Conservation (phyloP, 2,113 vertebrate genomes). For the Lontra canadensis region DNA sequence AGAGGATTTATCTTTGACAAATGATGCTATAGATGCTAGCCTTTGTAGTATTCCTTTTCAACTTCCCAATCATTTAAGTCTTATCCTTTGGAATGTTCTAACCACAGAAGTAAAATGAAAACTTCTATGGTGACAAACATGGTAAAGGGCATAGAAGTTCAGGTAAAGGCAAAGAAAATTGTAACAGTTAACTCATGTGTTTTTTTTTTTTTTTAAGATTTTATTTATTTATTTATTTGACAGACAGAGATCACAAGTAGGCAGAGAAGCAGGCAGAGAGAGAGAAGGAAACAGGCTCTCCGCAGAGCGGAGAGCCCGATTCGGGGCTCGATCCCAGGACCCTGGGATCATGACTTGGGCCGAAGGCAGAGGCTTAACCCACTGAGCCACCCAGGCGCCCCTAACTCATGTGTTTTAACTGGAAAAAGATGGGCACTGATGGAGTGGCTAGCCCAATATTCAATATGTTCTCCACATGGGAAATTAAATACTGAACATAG, state of each 20-base stretch:
- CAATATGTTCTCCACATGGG: fast-evolving
- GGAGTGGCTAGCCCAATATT: neutral
- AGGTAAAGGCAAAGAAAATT: neutral
- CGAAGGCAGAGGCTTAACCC: too few species aligned
- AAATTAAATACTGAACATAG: neutral
- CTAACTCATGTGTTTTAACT: slow-evolving; percentile 7
- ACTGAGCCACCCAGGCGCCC: too few species aligned
- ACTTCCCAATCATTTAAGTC: neutral
- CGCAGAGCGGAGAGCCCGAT: too few species aligned
- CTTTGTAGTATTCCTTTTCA: neutral
- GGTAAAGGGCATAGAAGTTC: neutral
- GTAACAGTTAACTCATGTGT: neutral
- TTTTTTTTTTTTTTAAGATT: too few species aligned
- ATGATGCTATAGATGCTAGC: neutral
- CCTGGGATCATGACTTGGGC: too few species aligned
- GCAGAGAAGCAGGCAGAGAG: too few species aligned
- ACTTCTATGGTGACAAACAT: neutral
- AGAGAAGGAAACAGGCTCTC: too few species aligned
- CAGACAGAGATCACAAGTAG: too few species aligned
- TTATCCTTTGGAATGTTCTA: neutral
- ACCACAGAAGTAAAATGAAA: neutral
- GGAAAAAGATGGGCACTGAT: neutral
- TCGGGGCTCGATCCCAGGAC: too few species aligned
- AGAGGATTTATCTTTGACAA: neutral
- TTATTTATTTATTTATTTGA: too few species aligned